Conservation (phyloP, 2,888 invertebrate species). For the Hecatera dysodea region DNA sequence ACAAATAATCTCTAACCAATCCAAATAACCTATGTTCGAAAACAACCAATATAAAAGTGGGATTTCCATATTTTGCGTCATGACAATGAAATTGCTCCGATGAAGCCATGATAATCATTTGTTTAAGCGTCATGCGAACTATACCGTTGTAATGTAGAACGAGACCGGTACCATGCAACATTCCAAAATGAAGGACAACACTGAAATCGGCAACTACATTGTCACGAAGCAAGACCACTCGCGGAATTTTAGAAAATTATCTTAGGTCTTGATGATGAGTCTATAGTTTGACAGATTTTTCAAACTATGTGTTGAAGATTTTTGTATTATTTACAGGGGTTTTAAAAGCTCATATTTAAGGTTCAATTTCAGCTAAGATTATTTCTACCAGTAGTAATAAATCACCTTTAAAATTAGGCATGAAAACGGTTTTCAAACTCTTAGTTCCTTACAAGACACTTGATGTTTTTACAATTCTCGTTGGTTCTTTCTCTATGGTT, state of each 20-base stretch:
- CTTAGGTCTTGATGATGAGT: conserved; percentile 69
- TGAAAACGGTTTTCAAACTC: not conserved
- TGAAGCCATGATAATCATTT: conserved; percentile 88
- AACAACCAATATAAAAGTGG: conserved; percentile 72
- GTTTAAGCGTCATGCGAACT: conserved; percentile 87
- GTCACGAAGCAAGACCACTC: conserved; percentile 90
- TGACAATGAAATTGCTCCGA: conserved; percentile 90
- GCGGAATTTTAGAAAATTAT: conserved; percentile 67
- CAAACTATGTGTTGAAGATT: not conserved
- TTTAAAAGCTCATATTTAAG: not conserved
- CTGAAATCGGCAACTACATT: conserved; percentile 89
- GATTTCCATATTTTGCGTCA: conserved; percentile 87
- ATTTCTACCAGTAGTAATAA: too few species aligned
- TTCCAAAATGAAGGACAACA: conserved; percentile 85
- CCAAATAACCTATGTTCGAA: conserved; percentile 23
- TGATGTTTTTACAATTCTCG: not conserved
- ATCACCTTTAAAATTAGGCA: not conserved
- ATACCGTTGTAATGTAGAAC: conserved; percentile 68
- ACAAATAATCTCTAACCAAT: conserved; percentile 9
- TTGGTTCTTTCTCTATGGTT: not conserved
- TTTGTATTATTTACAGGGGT: not conserved
- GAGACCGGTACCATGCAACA: conserved; percentile 86
- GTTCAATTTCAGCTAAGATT: not conserved
- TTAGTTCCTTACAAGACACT: not conserved
- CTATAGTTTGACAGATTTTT: conserved; percentile 7